Base-by-base conservation (phyloP, 1,140 invertebrate genomes). In the Bombus fervidus region DNA sequence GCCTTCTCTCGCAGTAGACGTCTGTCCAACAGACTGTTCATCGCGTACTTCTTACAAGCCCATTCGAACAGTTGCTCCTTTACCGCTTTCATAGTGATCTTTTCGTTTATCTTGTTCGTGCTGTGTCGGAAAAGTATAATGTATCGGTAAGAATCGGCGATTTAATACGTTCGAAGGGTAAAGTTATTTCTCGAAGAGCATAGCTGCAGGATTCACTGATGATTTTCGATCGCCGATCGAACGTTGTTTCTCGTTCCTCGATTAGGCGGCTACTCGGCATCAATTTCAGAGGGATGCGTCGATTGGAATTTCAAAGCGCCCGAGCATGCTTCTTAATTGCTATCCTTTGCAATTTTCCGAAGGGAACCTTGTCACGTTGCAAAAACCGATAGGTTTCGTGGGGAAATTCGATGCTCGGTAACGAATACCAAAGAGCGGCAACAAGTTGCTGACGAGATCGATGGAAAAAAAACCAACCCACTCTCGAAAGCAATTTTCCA, bases 41-140 rank as follows among this genome's bases (percentile, higher is more conserved):
- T 92, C 12, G 93, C 93, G 78, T 93, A 89, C 59, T 82, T 92
- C 62, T 92, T 87, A 66, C 93, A 81, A 37, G 91, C 87, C 93
- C 93, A 94, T 80, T 78, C 87, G 2, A 94, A 88, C 10, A 94
- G 76, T 71, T 91, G 86, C 10, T 92, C 86, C 69, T 89, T 92
- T 25, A 86, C 69, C 18, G 34, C 8, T 37, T 81, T 86, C 84
- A 89, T 88, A 5, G 0, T 25, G 2, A 3, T 10, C 3, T 10
- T 39, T 5, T 31, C 2, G 5, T 28, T 22, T 13, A 4, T 6
- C 8, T 69, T 22, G 2, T 39, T 10, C 3, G 13, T 22, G 22
- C 10, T n/a, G 22, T 25, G 31, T 6, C 22, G 31, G 1, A 1
- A 22, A 47, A 31, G 43, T 13, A n/a, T 37, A n/a, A n/a, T 15